Conservation (phyloP, 2,797 vertebrate species). For the Rhodeus uyekii region DNA sequence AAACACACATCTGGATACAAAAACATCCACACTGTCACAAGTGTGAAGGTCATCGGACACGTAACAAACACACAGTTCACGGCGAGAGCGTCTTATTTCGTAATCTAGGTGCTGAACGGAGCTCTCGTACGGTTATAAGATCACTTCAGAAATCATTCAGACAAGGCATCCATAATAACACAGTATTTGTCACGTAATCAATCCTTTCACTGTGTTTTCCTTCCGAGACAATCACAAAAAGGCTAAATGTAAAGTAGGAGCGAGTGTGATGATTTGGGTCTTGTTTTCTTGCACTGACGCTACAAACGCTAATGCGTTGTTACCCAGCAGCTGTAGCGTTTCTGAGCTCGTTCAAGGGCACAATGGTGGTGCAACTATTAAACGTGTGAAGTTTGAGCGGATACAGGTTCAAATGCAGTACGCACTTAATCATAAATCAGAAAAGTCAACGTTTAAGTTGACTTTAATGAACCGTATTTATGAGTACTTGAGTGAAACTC, state of each 20-base stretch:
- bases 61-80: conserved; percentile 62
- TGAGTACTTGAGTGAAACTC: not conserved
- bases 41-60: conserved; percentile 37
- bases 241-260: not conserved
- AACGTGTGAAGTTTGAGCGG: not conserved
- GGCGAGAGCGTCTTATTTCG: conserved; percentile 56
- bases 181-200: conserved; percentile 71
- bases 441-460: not conserved
- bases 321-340: conserved; percentile 19
- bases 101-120: conserved; percentile 55
- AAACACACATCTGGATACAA: conserved; percentile 40
- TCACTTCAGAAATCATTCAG: conserved; percentile 68
- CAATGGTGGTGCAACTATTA: not conserved
- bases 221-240: conserved; percentile 44
- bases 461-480: not conserved
- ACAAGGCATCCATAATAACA: conserved; percentile 72
- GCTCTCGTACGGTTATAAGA: conserved; percentile 69
- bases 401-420: not conserved
- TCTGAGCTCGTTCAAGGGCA: conserved; percentile 21
- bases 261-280: not conserved
- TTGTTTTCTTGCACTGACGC: conserved; percentile 1
- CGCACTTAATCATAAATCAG: not conserved
- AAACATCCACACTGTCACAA: conserved; percentile 34
- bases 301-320: conserved; percentile 5
- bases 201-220: conserved; percentile 37